Percentiles rank a stretch among this genome's conserved stretches.
These are phyloP conservation scores for Sebastes kiyomatsui DNA, from an alignment of 2,797 vertebrate genomes.

Conservation along the genomic window DNA sequence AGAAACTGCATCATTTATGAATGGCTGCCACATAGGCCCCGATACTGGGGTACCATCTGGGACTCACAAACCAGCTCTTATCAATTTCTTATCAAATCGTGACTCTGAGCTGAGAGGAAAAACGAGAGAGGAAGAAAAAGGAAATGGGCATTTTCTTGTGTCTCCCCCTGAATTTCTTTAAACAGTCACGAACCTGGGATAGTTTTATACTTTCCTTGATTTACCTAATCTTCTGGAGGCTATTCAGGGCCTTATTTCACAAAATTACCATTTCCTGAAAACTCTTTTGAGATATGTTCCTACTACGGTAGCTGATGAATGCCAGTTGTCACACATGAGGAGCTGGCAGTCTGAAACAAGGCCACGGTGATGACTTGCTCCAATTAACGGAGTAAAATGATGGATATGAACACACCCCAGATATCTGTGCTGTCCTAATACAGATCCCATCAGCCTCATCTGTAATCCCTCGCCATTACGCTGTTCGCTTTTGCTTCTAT, in stretches of 20 bases:
- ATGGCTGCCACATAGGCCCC: background rate
- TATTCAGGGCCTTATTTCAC: background rate
- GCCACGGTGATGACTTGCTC: conserved; percentile 41
- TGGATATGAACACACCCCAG: conserved; percentile 27
- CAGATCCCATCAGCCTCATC: conserved; percentile 16
- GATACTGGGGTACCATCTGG: conserved; percentile 48
- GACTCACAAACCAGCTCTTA: conserved; percentile 27
- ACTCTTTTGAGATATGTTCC: conserved; percentile 5
- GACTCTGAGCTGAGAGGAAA: background rate
- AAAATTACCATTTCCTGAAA: background rate
- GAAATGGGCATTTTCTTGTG: background rate
- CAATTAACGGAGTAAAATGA: conserved; percentile 43
- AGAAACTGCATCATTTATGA: conserved; percentile 42
- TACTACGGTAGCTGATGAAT: conserved; percentile 20
- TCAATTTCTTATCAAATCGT: conserved; percentile 52
- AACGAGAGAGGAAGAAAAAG: background rate
- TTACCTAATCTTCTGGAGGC: background rate
- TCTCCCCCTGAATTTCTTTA: background rate
- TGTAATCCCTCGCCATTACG: background rate
- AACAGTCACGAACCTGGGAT: background rate
- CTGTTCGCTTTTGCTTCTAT: background rate
- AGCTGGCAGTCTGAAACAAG: conserved; percentile 33
- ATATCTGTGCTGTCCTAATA: conserved; percentile 27
- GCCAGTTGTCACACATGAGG: conserved; percentile 2
- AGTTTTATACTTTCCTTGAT: background rate